phyloP scores from a whole-genome alignment of 2,113 vertebrate species.

The Aphyosemion australe region DNA sequence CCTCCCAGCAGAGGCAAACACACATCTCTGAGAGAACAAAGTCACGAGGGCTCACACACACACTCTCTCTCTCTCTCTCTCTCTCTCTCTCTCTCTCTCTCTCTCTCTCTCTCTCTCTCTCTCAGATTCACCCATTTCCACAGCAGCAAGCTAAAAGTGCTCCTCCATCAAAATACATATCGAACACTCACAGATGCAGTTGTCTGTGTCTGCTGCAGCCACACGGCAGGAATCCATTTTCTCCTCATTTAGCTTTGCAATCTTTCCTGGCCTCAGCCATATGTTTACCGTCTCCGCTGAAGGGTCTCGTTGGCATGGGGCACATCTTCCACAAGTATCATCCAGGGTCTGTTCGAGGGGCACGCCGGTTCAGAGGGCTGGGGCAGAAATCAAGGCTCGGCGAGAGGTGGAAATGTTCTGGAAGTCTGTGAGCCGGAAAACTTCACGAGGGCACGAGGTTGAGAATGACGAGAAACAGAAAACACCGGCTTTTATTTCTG shows the following conservation, averaged over 20 bases:
- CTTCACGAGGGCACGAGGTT: neutral
- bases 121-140: neutral
- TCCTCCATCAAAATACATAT: constrained; percentile 1
- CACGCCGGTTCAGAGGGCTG: constrained; percentile 9
- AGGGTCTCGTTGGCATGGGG: constrained; percentile 32
- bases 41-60: neutral
- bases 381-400: constrained; percentile 5
- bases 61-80: neutral
- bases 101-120: neutral
- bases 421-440: constrained; percentile 19
- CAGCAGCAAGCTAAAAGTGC: neutral
- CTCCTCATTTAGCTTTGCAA: constrained; percentile 12
- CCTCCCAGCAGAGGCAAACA: constrained; percentile 12
- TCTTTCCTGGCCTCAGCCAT: constrained; percentile 39
- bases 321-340: constrained; percentile 20
- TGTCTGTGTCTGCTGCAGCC: constrained; percentile 1
- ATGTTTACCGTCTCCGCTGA: constrained; percentile 45
- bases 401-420: constrained; percentile 37
- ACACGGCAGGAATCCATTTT: constrained; percentile 28
- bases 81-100: neutral
- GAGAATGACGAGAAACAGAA: constrained; percentile 4
- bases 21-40: constrained; percentile 29
- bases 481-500: neutral
- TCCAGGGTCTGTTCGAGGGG: constrained; percentile 12
- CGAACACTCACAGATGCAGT: neutral